Evolutionary conservation across 2,113 vertebrate genomes (phyloP).

Genomic region (Pseudois nayaur): DNA sequence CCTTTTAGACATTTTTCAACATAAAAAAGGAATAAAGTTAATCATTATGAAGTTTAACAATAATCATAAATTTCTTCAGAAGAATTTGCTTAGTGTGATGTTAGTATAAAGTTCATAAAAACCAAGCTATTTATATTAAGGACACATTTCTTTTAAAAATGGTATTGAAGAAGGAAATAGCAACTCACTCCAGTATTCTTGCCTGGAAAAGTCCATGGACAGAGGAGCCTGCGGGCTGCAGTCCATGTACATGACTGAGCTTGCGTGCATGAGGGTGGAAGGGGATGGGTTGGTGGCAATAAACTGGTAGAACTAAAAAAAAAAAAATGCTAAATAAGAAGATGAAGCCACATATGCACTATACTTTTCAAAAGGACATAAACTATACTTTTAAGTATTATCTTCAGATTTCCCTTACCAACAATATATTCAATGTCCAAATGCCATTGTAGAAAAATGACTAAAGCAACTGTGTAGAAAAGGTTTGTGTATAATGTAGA

Average conservation of each 20-base stretch:
- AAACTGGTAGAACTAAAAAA: background rate
- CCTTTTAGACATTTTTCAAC: slow-evolving; percentile 16
- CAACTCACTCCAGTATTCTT: background rate
- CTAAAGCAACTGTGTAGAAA: slow-evolving; percentile 66
- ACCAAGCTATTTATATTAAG: slow-evolving; percentile 46
- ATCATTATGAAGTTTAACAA: slow-evolving; percentile 47
- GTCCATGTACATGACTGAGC: background rate
- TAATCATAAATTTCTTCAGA: slow-evolving; percentile 17
- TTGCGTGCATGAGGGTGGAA: background rate
- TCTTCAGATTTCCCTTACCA: slow-evolving; percentile 56
- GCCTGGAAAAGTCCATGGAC: background rate
- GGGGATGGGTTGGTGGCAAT: background rate
- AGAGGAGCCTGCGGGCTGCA: background rate
- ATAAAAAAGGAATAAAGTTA: slow-evolving; percentile 36
- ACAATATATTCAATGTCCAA: slow-evolving; percentile 41
- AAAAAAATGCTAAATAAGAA: slow-evolving; percentile 41
- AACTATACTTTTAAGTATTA: slow-evolving; percentile 58
- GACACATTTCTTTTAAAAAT: slow-evolving; percentile 14
- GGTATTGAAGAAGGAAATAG: background rate
- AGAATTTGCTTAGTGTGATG: background rate
- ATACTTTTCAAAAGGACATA: background rate
- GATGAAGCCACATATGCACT: background rate
- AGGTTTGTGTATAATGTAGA: slow-evolving; percentile 48
- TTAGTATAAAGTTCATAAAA: slow-evolving; percentile 54
- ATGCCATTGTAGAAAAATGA: slow-evolving; percentile 42